Evolutionary conservation across 2,797 vertebrate species (phyloP).

Genomic region (Sardinella longiceps): DNA sequence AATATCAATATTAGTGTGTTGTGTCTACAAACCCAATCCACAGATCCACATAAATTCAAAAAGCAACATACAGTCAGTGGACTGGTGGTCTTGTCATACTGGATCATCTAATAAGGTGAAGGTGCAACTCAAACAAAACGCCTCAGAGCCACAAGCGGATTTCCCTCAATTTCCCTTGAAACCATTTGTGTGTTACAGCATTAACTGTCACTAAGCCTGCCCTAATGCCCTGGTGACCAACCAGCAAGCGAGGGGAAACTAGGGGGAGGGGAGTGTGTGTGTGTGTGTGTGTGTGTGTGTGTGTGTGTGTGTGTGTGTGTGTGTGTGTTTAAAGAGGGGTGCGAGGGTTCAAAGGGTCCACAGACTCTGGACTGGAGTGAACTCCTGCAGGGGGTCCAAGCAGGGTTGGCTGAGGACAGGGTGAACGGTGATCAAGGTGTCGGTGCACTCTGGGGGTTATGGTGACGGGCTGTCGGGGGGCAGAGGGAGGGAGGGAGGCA

Average conservation of each 20-base stretch:
- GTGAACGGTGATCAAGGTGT: neutral
- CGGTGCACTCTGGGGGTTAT: conserved; percentile 5
- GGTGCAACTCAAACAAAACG: neutral
- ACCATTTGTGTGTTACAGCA: conserved; percentile 10
- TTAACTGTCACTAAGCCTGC: neutral
- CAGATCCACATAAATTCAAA: neutral
- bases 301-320: neutral
- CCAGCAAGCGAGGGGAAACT: neutral
- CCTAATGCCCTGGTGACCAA: neutral
- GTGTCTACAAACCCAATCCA: neutral
- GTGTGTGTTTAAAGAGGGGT: neutral
- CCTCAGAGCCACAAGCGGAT: neutral
- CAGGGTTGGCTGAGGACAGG: conserved; percentile 35
- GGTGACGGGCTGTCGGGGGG: neutral
- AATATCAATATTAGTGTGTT: neutral
- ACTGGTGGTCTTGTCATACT: neutral
- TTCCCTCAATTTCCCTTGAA: neutral
- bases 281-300: neutral
- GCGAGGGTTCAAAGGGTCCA: conserved; percentile 5
- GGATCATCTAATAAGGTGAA: neutral
- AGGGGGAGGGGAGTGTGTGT: neutral
- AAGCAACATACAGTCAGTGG: neutral
- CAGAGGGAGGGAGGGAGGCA: neutral
- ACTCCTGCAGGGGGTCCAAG: conserved; percentile 24
- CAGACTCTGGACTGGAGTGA: neutral